These are phyloP conservation scores for Perccottus glenii DNA, from an alignment of 2,113 vertebrate species.

Conservation along the genomic window DNA sequence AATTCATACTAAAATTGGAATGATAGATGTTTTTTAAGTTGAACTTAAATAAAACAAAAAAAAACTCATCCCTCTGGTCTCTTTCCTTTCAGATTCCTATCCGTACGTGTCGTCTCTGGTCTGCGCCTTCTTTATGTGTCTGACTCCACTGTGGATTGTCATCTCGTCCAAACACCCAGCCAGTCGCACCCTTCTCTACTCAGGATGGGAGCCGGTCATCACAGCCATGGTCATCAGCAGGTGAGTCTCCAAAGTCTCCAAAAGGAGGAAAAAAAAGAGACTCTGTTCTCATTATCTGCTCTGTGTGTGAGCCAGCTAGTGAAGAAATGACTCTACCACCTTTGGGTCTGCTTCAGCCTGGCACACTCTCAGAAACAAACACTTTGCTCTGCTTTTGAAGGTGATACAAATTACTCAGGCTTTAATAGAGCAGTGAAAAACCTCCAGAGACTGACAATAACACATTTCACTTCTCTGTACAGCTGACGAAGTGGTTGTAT, in stretches of 20 bases:
- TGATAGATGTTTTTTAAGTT: no score
- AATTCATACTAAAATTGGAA: no score
- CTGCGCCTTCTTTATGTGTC: constrained; percentile 92
- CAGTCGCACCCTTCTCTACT: constrained; percentile 94
- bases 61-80: background rate
- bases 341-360: constrained; percentile 38
- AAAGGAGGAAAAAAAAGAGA: constrained; percentile 26
- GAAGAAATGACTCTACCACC: constrained; percentile 48
- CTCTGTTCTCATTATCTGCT: constrained; percentile 40
- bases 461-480: background rate
- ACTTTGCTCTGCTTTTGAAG: constrained; percentile 8
- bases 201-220: constrained; percentile 97
- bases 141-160: constrained; percentile 96
- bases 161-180: constrained; percentile 95
- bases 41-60: no score
- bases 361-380: constrained; percentile 19
- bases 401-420: constrained; percentile 4
- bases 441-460: background rate
- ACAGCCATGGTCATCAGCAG: constrained; percentile 99
- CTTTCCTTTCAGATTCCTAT: constrained; percentile 80
- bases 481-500: background rate
- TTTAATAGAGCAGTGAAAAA: constrained; percentile 6
- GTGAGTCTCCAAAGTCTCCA: constrained; percentile 67
- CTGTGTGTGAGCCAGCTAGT: constrained; percentile 56
- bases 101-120: constrained; percentile 91